Evolutionary conservation across 2,888 invertebrate genomes (phyloP), one percentile per base, ranked within the genome.

Genomic region (Troides oblongomaculatus): DNA sequence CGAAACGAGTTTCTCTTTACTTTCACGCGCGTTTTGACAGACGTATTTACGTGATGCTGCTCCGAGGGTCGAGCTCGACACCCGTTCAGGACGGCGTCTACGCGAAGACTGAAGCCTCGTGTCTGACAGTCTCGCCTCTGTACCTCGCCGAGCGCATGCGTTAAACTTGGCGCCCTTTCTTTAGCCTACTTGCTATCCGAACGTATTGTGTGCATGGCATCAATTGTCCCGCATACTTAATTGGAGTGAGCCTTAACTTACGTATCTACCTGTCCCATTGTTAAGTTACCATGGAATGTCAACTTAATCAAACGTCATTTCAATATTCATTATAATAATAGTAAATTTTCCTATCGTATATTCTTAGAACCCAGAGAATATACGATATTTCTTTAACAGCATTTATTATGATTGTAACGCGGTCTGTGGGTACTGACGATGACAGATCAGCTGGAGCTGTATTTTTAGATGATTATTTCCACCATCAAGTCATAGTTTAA

Each of bases 141-240:
- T 76, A 74, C 78, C 64, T 18, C n/a, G 30, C 30, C 70, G 57
- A 68, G 75, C 89, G 88, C 90, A 88, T 89, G 90, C 90, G 89
- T 74, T 61, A 65, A 78, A 80, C 72, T 92, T 92, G 86, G 89
- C 92, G 92, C 92, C 90, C 86, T 92, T 92, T 92, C 89, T 89
- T 88, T 81, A 83, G 82, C 77, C 85, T 81, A 83, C 83, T 83
- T 80, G 76, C 79, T 79, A 81, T 82, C 81, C 79, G 74, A 84
- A 82, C 81, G 85, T 89, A 90, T 89, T 88, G 86, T 89, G 82
- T 87, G 82, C 81, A 79, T 79, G 81, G 80, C 84, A 85, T 86
- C 88, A 89, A 90, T 91, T 91, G 88, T 89, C 86, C 90, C 83
- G 84, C 84, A 86, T 86, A 82, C 82, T 84, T 90, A 90, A 90